Conservation (phyloP, 2,888 invertebrate genomes). For the Sceliomorpha sp. region DNA sequence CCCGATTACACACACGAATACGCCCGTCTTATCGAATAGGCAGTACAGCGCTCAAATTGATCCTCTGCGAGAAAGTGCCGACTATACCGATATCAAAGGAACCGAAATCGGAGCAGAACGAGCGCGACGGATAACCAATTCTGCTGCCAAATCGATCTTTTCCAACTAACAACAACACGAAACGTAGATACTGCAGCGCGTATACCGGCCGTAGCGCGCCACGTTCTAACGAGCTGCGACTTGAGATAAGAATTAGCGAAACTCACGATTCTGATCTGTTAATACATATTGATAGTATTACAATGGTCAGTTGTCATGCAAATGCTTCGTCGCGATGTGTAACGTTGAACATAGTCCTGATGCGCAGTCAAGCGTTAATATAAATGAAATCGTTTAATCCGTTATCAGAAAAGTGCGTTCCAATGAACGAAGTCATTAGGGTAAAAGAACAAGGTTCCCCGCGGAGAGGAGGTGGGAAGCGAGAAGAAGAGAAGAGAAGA, state of each 20-base stretch:
- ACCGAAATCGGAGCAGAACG: slow-evolving; percentile 47
- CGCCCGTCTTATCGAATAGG: slow-evolving; percentile 43
- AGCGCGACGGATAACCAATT: slow-evolving; percentile 40
- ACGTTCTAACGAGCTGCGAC: too few relatives aligned
- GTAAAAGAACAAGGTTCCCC: slow-evolving; percentile 52
- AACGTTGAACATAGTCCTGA: too few relatives aligned
- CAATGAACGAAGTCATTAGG: slow-evolving; percentile 46
- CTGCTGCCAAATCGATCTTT: slow-evolving; percentile 38
- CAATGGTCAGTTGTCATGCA: too few relatives aligned
- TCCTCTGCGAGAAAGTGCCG: slow-evolving; percentile 54
- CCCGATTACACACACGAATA: slow-evolving; percentile 51
- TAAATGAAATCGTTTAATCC: slow-evolving; percentile 16
- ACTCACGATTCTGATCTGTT: too few relatives aligned
- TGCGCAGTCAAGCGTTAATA: too few relatives aligned
- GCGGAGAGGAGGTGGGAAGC: slow-evolving; percentile 28
- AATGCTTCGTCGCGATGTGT: too few relatives aligned
- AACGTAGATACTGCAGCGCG: too few relatives aligned
- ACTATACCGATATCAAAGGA: slow-evolving; percentile 33
- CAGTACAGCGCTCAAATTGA: slow-evolving; percentile 59
- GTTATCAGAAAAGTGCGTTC: slow-evolving; percentile 16
- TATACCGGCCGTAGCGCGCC: too few relatives aligned
- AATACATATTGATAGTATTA: too few relatives aligned
- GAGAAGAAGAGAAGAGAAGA: slow-evolving; percentile 25
- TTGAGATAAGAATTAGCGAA: too few relatives aligned
- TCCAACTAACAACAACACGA: slow-evolving; percentile 14